Percentiles rank a stretch among this genome's conserved stretches.
phyloP scores from a whole-genome alignment of 2,888 invertebrate species.

The Chironomus riparius region DNA sequence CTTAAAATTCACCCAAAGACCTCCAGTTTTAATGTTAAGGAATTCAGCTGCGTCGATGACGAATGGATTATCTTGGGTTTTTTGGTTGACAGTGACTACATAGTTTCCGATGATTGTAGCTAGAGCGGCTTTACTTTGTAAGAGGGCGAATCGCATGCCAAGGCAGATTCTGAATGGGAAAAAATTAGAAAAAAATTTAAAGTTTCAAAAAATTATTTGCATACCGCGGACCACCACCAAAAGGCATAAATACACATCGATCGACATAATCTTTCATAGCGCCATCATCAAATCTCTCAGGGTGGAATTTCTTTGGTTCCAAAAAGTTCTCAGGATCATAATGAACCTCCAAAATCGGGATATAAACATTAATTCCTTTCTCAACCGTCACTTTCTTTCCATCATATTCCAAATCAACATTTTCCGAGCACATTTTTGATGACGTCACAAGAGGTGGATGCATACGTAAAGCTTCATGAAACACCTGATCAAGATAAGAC shows the following conservation, averaged over 20 bases:
- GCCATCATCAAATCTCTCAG: conserved; percentile 32
- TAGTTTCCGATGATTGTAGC: conserved; percentile 36
- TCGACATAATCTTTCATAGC: conserved; percentile 35
- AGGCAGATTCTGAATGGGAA: conserved; percentile 23
- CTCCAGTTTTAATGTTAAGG: conserved; percentile 33
- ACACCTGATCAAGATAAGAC: conserved; percentile 35
- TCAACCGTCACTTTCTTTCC: conserved; percentile 35
- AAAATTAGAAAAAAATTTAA: neutral
- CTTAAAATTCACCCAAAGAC: conserved; percentile 34
- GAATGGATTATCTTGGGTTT: conserved; percentile 34
- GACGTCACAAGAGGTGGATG: conserved; percentile 32
- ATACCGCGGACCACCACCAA: conserved; percentile 33
- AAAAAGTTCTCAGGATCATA: conserved; percentile 12
- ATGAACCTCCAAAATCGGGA: conserved; percentile 30
- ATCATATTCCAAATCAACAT: conserved; percentile 30
- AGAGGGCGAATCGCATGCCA: neutral
- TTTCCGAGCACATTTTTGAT: conserved; percentile 36
- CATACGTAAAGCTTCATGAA: conserved; percentile 35
- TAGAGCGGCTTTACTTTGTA: conserved; percentile 39
- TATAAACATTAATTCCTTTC: conserved; percentile 31
- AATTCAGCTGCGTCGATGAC: conserved; percentile 31
- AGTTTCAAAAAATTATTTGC: too few relatives aligned
- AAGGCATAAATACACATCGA: conserved; percentile 35
- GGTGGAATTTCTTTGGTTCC: conserved; percentile 22
- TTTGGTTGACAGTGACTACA: conserved; percentile 35